Percentiles rank a stretch among this genome's conserved stretches.
These are phyloP conservation scores for Trachops cirrhosus DNA, from an alignment of 2,797 vertebrate species.

Conservation along the genomic window DNA sequence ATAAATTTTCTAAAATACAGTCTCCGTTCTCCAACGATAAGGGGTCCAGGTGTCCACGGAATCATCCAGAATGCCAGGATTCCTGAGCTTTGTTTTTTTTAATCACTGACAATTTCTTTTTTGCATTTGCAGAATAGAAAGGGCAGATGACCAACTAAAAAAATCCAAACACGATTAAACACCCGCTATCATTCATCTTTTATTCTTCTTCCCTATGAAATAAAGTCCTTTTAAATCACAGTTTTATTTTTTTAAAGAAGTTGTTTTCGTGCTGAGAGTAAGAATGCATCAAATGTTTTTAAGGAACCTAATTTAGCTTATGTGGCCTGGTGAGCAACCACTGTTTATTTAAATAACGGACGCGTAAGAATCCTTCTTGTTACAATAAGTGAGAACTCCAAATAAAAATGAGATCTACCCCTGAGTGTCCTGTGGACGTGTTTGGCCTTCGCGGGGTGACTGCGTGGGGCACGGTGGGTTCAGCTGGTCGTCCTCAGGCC, in stretches of 20 bases:
- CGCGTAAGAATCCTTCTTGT: not conserved
- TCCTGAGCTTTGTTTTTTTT: not conserved
- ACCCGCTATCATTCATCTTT: not conserved
- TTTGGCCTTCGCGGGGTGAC: not conserved
- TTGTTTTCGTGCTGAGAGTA: constrained; percentile 39
- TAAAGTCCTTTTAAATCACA: constrained; percentile 56
- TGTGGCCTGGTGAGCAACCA: not conserved
- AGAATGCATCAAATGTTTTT: not conserved
- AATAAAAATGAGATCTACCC: not conserved
- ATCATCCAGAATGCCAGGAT: not conserved
- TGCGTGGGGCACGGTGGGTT: not conserved
- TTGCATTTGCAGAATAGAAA: not conserved
- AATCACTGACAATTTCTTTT: not conserved
- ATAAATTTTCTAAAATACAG: constrained; percentile 21
- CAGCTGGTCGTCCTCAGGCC: not conserved
- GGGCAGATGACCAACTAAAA: not conserved
- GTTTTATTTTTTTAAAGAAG: constrained; percentile 56
- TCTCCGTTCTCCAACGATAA: not conserved
- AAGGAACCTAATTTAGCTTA: not conserved
- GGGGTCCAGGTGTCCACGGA: not conserved
- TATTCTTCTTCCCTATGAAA: not conserved
- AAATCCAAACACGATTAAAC: not conserved
- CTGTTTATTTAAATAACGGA: not conserved
- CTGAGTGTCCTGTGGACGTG: not conserved
- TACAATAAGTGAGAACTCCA: not conserved